Percentiles rank a stretch among this genome's conserved stretches.
Conservation (phyloP, 2,888 invertebrate species). For the Drosophila lutescens region DNA sequence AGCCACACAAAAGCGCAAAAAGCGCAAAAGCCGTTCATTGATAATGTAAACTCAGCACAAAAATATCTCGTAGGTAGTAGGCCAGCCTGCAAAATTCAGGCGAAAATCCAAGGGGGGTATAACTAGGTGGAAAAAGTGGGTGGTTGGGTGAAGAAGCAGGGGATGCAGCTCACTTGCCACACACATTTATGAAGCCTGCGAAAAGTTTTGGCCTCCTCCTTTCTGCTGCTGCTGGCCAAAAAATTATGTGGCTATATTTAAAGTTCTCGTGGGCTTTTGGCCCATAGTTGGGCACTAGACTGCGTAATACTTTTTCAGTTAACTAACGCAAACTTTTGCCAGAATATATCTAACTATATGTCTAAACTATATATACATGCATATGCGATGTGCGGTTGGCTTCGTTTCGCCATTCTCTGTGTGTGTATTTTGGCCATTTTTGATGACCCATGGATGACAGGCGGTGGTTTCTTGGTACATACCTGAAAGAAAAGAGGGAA, state of each 20-base stretch:
- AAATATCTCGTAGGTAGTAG: slow-evolving; percentile 64
- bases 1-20: slow-evolving; percentile 72
- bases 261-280: slow-evolving; percentile 55
- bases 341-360: slow-evolving; percentile 15
- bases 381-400: slow-evolving; percentile 17
- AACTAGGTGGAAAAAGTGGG: too few relatives aligned
- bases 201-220: slow-evolving; percentile 59
- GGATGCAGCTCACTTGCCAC: slow-evolving; percentile 4
- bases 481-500: slow-evolving; percentile 55
- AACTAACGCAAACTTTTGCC: slow-evolving; percentile 70
- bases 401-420: slow-evolving; percentile 35
- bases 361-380: slow-evolving; percentile 12
- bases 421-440: slow-evolving; percentile 55
- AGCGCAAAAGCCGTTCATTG: slow-evolving; percentile 79
- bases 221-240: slow-evolving; percentile 58
- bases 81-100: slow-evolving; percentile 2
- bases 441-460: slow-evolving; percentile 52
- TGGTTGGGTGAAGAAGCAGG: too few relatives aligned
- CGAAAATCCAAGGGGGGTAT: slow-evolving; percentile 6
- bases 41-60: slow-evolving; percentile 79
- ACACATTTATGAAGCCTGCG: slow-evolving; percentile 71
- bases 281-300: slow-evolving; percentile 47
- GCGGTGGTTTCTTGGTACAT: slow-evolving; percentile 44
- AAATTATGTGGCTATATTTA: slow-evolving; percentile 78
- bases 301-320: slow-evolving; percentile 76